A percentile compares a stretch with the other conserved stretches of the same genome.
phyloP scores from a whole-genome alignment of 2,888 invertebrate genomes.

The Chelonus formosanus region DNA sequence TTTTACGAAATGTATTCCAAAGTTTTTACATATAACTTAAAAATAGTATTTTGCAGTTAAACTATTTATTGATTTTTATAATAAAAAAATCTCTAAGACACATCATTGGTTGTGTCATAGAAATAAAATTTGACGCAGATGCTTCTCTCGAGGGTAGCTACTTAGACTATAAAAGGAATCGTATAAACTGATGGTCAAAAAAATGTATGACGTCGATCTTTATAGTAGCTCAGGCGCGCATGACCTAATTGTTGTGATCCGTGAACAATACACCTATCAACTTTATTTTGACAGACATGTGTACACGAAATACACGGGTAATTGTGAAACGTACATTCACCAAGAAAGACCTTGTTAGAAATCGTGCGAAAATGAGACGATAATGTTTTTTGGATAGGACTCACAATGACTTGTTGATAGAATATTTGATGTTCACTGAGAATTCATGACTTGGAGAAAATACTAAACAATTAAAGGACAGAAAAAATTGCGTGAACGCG shows the following conservation, averaged over 20 bases:
- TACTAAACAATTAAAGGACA: neutral
- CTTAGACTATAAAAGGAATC: neutral
- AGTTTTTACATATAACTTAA: neutral
- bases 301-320: conserved; percentile 1
- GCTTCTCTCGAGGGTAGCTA: neutral
- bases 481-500: neutral
- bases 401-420: too few species aligned
- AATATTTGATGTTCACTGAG: neutral
- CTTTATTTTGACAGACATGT: conserved; percentile 14
- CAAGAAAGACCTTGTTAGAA: neutral
- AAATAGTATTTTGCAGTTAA: too few species aligned
- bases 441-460: neutral
- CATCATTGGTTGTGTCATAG: neutral
- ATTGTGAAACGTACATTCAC: conserved; percentile 22
- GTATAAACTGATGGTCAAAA: conserved; percentile 10
- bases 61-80: too few species aligned
- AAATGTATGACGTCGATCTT: conserved; percentile 22
- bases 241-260: conserved; percentile 32
- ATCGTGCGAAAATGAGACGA: conserved; percentile 1
- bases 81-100: neutral
- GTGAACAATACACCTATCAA: conserved; percentile 25
- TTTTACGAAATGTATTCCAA: neutral
- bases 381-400: conserved; percentile 5
- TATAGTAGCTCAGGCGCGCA: conserved; percentile 13
- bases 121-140: neutral